Evolutionary conservation across 2,888 invertebrate genomes (phyloP), one percentile per base, ranked within the genome.

Genomic region (Branchellion lobata): DNA sequence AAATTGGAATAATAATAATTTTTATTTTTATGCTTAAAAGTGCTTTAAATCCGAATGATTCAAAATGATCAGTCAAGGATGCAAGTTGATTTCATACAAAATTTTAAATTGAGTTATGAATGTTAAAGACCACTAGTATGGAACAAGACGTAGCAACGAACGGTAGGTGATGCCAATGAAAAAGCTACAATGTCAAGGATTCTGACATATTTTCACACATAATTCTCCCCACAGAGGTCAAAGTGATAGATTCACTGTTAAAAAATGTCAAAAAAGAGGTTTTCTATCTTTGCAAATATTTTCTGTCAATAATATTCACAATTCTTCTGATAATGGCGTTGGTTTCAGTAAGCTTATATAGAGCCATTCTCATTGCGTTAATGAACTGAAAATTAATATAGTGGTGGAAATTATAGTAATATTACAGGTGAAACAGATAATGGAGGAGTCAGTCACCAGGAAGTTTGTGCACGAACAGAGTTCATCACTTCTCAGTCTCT

Each of bases 371-470:
- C n/a, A n/a, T n/a, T n/a, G n/a, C n/a, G 40, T 8, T 40, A 40
- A 40, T 40, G 40, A 40, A 8, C 3, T 57, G 61, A 57, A 57
- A 57, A 29, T 29, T 57, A 29, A 11, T 40, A 21, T 47, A 24
- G 21, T 27, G 24, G 51, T 73, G 18, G 21, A 72, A n/a, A 51
- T 27, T 47, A 61, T 65, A n/a, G n/a, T 31, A 11, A 33, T 11
- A 24, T 18, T 29, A n/a, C 84, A 96, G 90, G 95, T 96, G 79
- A 96, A 96, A 87, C 94, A 95, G 88, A 91, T 96, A 81, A 96
- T 96, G 95, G 96, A 96, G 89, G 95, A 96, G 87, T 94, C 95
- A 33, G 95, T 95, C 18, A 95, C 95, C 29, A 91, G 93, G 83
- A 94, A 95, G 88, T 94, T 93, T 86, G 93, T 96, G 18, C 94